Evolutionary conservation across 2,888 invertebrate species (phyloP).

Genomic region (Diloba caeruleocephala): DNA sequence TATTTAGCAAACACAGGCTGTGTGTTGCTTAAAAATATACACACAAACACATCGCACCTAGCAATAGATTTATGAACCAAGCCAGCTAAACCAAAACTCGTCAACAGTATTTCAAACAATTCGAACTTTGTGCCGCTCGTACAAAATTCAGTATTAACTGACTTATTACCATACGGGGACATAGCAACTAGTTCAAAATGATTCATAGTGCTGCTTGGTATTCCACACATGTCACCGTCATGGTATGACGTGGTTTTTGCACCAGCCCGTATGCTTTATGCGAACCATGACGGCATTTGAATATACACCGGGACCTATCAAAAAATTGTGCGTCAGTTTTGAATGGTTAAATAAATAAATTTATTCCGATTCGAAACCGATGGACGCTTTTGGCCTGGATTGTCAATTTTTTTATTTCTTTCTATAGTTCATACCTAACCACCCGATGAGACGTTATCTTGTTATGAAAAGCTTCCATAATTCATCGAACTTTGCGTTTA

Average conservation of each 20-base stretch:
- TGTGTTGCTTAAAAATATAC: too few species aligned
- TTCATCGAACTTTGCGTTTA: too few species aligned
- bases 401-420: too few species aligned
- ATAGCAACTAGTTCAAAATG: conserved; percentile 59
- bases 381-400: too few species aligned
- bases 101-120: conserved; percentile 14
- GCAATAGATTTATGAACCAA: too few species aligned
- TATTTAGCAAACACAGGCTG: too few species aligned
- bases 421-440: too few species aligned
- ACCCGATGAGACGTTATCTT: too few species aligned
- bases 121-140: conserved; percentile 23
- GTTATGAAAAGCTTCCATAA: too few species aligned
- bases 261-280: conserved; percentile 59
- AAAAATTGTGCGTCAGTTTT: conserved; percentile 1
- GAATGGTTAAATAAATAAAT: too few species aligned
- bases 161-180: conserved; percentile 54
- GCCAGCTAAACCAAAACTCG: conserved; percentile 7
- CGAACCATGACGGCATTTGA: conserved; percentile 51
- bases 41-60: too few species aligned
- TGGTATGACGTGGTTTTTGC: conserved; percentile 62
- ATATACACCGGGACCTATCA: conserved; percentile 45
- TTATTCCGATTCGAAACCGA: too few species aligned
- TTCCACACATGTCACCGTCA: conserved; percentile 60
- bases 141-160: conserved; percentile 40
- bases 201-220: conserved; percentile 57